These are phyloP conservation scores for Poeciliopsis paucimaculata DNA, from an alignment of 2,797 vertebrate genomes.

Conservation along the genomic window DNA sequence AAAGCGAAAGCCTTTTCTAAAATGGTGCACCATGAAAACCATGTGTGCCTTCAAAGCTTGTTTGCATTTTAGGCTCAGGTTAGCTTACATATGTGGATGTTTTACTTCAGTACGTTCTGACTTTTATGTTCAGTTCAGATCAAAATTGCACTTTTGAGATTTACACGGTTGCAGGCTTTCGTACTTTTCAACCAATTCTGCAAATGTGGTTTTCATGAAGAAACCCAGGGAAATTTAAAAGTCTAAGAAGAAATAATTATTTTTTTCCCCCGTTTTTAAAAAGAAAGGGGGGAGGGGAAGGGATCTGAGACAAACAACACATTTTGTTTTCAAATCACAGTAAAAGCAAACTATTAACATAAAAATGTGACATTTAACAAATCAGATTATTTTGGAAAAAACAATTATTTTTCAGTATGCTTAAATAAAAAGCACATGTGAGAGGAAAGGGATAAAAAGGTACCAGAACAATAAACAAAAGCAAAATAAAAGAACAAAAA, in stretches of 20 bases:
- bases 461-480: conserved; percentile 1
- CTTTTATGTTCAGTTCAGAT: conserved; percentile 16
- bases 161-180: neutral
- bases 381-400: neutral
- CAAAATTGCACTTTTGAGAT: neutral
- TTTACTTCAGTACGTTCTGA: conserved; percentile 27
- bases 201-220: neutral
- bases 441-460: neutral
- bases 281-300: neutral
- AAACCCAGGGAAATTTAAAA: neutral
- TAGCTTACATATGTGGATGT: conserved; percentile 20
- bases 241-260: neutral
- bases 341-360: neutral
- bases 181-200: neutral
- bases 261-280: neutral
- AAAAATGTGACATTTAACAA: neutral
- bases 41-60: conserved; percentile 15
- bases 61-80: conserved; percentile 12
- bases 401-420: neutral
- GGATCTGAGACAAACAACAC: neutral
- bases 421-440: neutral
- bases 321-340: neutral
- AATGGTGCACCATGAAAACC: neutral
- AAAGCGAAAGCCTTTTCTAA: neutral
- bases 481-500: neutral